These are phyloP conservation scores for Chaetophractus vellerosus DNA, from an alignment of 2,797 vertebrate species.

Conservation along the genomic window DNA sequence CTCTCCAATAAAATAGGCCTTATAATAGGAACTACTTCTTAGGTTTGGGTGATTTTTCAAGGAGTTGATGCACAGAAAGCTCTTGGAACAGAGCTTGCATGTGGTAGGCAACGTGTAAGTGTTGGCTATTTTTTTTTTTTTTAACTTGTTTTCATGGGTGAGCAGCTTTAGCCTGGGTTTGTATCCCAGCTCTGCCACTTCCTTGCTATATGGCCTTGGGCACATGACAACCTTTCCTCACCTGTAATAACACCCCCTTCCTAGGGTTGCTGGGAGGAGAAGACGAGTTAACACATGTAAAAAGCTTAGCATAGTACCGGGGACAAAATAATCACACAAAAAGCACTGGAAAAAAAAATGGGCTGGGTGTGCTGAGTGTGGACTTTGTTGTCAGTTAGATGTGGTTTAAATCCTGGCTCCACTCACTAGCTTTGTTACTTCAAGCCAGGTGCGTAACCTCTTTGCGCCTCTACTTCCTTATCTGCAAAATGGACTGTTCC, in stretches of 20 bases:
- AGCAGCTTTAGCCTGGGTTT: not conserved
- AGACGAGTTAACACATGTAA: not conserved
- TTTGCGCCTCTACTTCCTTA: not conserved
- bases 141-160: not conserved
- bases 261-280: not conserved
- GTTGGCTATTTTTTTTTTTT: not conserved
- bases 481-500: not conserved
- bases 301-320: not conserved
- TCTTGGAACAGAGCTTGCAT: not conserved
- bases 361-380: not conserved
- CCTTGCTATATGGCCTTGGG: not conserved
- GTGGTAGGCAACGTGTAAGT: not conserved
- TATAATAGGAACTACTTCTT: not conserved
- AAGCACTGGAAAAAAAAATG: no score
- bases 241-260: not conserved
- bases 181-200: no score
- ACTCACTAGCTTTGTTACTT: not conserved
- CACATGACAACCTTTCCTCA: not conserved
- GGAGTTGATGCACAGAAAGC: not conserved
- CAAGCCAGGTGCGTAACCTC: not conserved
- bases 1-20: not conserved
- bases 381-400: not conserved
- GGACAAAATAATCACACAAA: not conserved
- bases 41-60: constrained; percentile 2
- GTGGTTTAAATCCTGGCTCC: not conserved